These are phyloP conservation scores for Muscicapa adusta DNA, from an alignment of 2,113 vertebrate species.

Conservation along the genomic window DNA sequence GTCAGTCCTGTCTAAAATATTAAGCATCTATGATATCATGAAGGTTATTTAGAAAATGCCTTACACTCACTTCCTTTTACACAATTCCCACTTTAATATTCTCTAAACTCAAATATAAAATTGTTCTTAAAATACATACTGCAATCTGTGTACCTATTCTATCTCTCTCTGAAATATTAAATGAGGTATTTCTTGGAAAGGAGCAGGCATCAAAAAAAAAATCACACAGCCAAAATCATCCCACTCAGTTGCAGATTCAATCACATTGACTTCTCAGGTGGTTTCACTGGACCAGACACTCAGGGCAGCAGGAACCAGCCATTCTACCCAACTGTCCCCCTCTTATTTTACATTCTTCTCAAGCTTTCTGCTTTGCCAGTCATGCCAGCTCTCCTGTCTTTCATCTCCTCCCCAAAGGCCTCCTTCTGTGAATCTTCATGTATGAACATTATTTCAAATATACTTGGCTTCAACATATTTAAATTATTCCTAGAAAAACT, in stretches of 20 bases:
- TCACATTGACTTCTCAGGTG: not conserved
- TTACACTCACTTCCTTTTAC: not conserved
- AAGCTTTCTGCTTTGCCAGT: not conserved
- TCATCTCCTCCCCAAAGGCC: not conserved
- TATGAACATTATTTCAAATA: not conserved
- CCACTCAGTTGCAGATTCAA: not conserved
- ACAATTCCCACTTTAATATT: not conserved
- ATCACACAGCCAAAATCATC: not conserved
- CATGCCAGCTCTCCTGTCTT: not conserved
- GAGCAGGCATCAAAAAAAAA: not conserved
- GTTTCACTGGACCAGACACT: not conserved
- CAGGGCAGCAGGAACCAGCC: not conserved
- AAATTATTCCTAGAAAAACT: not conserved
- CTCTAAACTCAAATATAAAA: not conserved
- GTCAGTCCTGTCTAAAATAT: not conserved
- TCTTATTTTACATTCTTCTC: not conserved
- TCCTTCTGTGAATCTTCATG: not conserved
- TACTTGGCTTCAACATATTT: not conserved
- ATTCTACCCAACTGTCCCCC: not conserved
- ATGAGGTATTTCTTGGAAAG: not conserved
- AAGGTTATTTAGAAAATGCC: not conserved
- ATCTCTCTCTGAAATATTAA: not conserved
- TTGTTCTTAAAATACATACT: not conserved
- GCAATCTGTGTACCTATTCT: not conserved
- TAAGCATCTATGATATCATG: accelerated